Evolutionary conservation across 2,888 invertebrate species (phyloP).

Genomic region (Torymus auratus): DNA sequence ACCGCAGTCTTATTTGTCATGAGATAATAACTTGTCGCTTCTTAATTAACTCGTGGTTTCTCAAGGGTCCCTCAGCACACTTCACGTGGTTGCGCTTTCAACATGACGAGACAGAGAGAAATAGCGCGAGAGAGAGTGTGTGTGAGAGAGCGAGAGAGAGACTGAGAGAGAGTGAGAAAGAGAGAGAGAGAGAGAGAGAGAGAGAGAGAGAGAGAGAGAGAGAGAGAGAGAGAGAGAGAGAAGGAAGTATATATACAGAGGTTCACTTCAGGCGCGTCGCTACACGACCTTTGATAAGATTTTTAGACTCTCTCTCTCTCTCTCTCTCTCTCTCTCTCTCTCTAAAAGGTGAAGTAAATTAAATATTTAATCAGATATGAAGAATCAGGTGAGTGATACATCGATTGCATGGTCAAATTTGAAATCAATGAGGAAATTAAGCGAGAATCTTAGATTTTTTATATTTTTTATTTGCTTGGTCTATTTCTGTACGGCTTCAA

Average conservation of each 20-base stretch:
- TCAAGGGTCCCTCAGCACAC: conserved; percentile 30
- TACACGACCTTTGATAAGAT: conserved; percentile 17
- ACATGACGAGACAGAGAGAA: conserved; percentile 8
- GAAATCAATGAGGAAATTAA: too few species aligned
- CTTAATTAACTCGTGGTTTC: conserved; percentile 71
- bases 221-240: too few species aligned
- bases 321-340: too few species aligned
- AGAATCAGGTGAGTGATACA: too few species aligned
- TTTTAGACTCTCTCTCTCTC: background rate
- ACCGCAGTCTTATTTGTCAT: conserved; percentile 57
- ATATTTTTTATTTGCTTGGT: too few species aligned
- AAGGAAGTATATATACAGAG: background rate
- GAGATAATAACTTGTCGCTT: conserved; percentile 64
- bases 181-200: background rate
- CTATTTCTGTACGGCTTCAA: too few species aligned
- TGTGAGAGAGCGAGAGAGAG: background rate
- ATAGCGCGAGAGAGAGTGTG: background rate
- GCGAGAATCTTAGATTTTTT: too few species aligned
- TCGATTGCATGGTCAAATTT: too few species aligned
- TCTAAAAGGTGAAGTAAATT: too few species aligned
- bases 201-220: background rate
- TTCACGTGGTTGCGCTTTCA: conserved; percentile 21
- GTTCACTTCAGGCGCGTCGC: background rate
- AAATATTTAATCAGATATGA: too few species aligned
- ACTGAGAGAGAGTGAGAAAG: too few species aligned